Percentiles rank a stretch among this genome's conserved stretches.
Conservation (phyloP, 1,140 invertebrate species). For the Mactra quadrangularis region DNA sequence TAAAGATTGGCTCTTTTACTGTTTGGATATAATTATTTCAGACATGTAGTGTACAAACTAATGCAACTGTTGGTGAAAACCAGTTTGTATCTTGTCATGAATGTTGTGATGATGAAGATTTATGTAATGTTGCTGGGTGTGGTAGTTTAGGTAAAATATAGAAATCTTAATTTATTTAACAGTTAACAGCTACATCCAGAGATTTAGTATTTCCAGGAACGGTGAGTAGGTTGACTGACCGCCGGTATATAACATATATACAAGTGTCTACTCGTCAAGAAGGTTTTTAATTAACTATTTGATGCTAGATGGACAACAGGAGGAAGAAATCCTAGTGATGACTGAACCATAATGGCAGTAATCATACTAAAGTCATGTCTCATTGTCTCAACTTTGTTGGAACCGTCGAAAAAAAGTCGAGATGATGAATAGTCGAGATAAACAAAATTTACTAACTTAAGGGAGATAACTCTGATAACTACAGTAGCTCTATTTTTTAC, state of each 20-base stretch:
- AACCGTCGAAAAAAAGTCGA: too few relatives aligned
- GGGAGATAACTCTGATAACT: too few relatives aligned
- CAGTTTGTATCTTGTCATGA: constrained; percentile 36
- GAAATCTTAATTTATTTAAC: neutral
- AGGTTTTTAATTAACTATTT: neutral
- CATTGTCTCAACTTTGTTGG: too few relatives aligned
- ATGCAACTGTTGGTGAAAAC: neutral
- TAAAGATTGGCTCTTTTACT: neutral
- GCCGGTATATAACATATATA: neutral
- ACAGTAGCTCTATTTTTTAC: too few relatives aligned
- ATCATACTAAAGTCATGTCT: too few relatives aligned
- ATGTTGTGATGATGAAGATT: constrained; percentile 27
- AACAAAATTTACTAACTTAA: too few relatives aligned
- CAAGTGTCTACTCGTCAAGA: neutral
- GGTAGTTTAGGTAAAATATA: constrained; percentile 23
- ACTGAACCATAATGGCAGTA: too few relatives aligned
- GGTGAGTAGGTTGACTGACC: too few relatives aligned
- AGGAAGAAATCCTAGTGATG: too few relatives aligned
- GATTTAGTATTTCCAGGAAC: neutral
- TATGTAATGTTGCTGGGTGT: constrained; percentile 38
- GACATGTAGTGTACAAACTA: neutral
- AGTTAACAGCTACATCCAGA: neutral
- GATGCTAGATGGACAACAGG: too few relatives aligned
- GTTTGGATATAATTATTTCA: neutral
- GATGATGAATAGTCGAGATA: too few relatives aligned